Evolutionary conservation across 2,888 invertebrate species (phyloP).

Genomic region (Epirrhoe tristata): DNA sequence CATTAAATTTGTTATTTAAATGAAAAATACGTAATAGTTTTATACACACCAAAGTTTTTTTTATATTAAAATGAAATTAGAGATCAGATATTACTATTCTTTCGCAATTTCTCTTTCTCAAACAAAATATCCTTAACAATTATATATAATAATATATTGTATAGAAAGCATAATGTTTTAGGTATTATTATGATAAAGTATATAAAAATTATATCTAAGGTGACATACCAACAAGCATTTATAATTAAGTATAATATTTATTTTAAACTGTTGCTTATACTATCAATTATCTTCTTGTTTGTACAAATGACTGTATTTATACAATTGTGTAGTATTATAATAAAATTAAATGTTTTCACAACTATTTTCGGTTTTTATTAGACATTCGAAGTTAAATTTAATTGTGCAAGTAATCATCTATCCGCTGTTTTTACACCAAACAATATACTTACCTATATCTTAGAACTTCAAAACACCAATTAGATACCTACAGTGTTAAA

Average conservation of each 20-base stretch:
- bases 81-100: not conserved
- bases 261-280: conserved; percentile 29
- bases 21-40: conserved; percentile 53
- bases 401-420: too few relatives aligned
- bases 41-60: conserved; percentile 42
- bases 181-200: too few relatives aligned
- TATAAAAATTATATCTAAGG: not conserved
- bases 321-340: conserved; percentile 54
- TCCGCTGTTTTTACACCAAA: too few relatives aligned
- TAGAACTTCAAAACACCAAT: too few relatives aligned
- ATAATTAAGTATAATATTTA: conserved; percentile 3
- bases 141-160: too few relatives aligned
- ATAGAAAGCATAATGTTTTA: too few relatives aligned
- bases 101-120: too few relatives aligned
- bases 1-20: conserved; percentile 42
- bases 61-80: conserved; percentile 3
- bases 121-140: not conserved
- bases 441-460: too few relatives aligned
- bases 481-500: too few relatives aligned
- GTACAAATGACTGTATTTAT: conserved; percentile 73
- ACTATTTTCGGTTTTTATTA: conserved; percentile 36
- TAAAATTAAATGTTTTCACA: conserved; percentile 78
- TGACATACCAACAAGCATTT: conserved; percentile 17
- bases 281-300: conserved; percentile 48
- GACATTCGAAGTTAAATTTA: too few relatives aligned